These are phyloP conservation scores for Procavia capensis DNA, from an alignment of 2,113 vertebrate species.

Conservation along the genomic window DNA sequence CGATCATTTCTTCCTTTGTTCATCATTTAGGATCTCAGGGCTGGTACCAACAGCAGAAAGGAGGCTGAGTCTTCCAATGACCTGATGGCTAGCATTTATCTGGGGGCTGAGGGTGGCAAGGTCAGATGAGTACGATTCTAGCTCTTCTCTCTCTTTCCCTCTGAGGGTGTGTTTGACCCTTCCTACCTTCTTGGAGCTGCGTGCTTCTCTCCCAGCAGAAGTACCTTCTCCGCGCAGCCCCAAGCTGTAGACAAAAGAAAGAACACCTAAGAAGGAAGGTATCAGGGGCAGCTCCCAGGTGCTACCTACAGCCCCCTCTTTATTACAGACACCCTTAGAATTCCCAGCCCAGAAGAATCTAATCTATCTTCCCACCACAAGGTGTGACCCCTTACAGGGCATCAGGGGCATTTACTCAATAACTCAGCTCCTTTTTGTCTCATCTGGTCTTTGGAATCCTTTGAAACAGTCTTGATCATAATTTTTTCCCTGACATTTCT, in stretches of 20 bases:
- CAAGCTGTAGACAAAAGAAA: neutral
- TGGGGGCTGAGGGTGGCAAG: neutral
- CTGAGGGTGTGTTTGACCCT: neutral
- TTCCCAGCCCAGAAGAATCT: neutral
- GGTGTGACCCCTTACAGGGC: neutral
- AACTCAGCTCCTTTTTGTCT: neutral
- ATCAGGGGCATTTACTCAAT: neutral
- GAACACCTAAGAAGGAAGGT: neutral
- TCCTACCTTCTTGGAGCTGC: neutral
- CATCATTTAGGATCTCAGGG: neutral
- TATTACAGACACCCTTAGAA: neutral
- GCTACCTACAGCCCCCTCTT: neutral
- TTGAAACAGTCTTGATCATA: neutral
- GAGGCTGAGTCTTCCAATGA: neutral
- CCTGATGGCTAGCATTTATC: neutral
- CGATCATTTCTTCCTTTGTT: neutral
- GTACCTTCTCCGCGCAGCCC: neutral
- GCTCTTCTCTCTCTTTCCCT: neutral
- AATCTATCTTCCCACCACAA: neutral
- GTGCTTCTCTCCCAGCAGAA: neutral
- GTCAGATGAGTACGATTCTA: neutral
- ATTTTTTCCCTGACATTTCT: neutral
- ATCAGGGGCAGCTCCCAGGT: neutral
- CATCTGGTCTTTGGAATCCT: neutral
- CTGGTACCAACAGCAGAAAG: neutral